These are phyloP conservation scores for Pachyramphus minor DNA, from an alignment of 2,113 vertebrate genomes.

Conservation along the genomic window DNA sequence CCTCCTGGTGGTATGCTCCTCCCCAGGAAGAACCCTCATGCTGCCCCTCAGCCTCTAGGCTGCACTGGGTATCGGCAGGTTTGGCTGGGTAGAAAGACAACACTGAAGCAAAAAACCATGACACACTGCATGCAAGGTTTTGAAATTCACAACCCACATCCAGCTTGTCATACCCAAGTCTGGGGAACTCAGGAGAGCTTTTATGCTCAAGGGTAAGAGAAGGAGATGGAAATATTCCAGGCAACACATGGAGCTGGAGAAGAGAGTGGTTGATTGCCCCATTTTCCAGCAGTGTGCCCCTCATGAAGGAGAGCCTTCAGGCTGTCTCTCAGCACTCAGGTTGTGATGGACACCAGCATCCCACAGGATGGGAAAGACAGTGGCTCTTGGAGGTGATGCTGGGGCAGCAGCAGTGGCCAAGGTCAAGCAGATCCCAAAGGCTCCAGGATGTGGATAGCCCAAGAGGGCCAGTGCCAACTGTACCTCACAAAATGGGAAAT, in stretches of 20 bases:
- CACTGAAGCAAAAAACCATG: neutral
- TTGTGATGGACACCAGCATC: neutral
- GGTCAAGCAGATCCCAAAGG: neutral
- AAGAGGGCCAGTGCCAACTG: neutral
- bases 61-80: accelerated
- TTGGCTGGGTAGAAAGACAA: neutral
- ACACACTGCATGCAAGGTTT: neutral
- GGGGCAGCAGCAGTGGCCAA: neutral
- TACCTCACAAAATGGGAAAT: neutral
- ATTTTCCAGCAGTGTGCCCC: neutral
- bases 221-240: neutral
- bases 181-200: neutral
- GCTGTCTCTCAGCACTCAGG: neutral
- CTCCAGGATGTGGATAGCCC: neutral
- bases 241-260: neutral
- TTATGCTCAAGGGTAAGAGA: neutral
- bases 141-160: neutral
- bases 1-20: neutral
- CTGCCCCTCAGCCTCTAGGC: neutral
- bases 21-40: neutral
- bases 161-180: neutral
- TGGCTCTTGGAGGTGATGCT: accelerated
- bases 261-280: accelerated
- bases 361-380: neutral
- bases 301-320: neutral